Evolutionary conservation across 2,113 vertebrate species (phyloP).

Genomic region (Pontoporia blainvillei): DNA sequence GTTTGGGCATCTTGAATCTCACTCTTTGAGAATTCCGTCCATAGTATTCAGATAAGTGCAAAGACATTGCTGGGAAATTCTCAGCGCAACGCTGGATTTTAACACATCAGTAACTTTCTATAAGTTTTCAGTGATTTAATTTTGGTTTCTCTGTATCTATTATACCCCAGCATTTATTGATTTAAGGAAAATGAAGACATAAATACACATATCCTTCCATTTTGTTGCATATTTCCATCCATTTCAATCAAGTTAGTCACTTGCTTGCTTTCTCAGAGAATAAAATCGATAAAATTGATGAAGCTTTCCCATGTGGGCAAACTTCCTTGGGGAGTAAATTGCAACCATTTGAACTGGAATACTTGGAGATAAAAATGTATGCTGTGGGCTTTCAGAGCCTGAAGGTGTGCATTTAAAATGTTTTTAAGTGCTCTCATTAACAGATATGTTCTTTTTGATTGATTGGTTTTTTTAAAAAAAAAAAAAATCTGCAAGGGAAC

Average conservation of each 20-base stretch:
- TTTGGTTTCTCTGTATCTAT: slow-evolving; percentile 25
- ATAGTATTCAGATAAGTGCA: not conserved
- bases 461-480: slow-evolving; percentile 4
- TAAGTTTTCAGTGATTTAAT: slow-evolving; percentile 27
- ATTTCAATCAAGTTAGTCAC: slow-evolving; percentile 5
- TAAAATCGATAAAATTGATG: not conserved
- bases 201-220: not conserved
- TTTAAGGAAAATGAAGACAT: slow-evolving; percentile 26
- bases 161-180: not conserved
- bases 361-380: slow-evolving; percentile 35
- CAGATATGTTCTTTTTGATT: slow-evolving; percentile 56
- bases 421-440: slow-evolving; percentile 38
- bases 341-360: not conserved
- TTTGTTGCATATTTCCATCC: not conserved
- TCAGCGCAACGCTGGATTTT: not conserved
- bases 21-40: not conserved
- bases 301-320: not conserved
- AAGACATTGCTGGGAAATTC: not conserved
- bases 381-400: slow-evolving; percentile 36
- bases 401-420: slow-evolving; percentile 19
- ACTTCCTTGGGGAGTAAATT: slow-evolving; percentile 5
- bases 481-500: not conserved
- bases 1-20: not conserved
- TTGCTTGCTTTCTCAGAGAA: not conserved
- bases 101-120: not conserved